Evolutionary conservation across 2,113 vertebrate genomes (phyloP).

Genomic region (Podilymbus podiceps): DNA sequence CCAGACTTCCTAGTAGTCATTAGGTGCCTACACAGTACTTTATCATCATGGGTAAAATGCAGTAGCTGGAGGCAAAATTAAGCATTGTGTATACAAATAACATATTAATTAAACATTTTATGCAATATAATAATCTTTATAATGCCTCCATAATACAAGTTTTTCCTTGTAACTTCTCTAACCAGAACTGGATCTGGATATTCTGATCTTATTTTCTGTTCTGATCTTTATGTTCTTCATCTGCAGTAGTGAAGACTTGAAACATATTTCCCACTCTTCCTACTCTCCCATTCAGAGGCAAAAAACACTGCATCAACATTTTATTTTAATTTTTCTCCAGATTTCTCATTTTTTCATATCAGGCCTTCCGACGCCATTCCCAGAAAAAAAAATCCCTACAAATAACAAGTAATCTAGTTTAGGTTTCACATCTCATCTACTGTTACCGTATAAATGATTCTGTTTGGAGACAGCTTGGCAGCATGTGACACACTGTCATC

Average conservation of each 20-base stretch:
- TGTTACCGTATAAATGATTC: not conserved
- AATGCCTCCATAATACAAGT: not conserved
- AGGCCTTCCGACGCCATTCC: not conserved
- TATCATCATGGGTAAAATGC: not conserved
- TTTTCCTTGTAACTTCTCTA: not conserved
- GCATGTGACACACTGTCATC: not conserved
- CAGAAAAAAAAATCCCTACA: not conserved
- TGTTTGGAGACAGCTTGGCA: not conserved
- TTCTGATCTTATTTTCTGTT: not conserved
- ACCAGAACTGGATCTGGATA: not conserved
- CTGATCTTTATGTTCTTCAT: not conserved
- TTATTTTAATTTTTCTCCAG: not conserved
- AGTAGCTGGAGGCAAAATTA: not conserved
- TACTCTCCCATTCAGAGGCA: not conserved
- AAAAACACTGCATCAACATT: not conserved
- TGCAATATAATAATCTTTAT: not conserved
- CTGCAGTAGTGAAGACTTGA: not conserved
- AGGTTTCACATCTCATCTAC: not conserved
- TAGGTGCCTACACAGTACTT: not conserved
- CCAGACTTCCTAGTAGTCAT: not conserved
- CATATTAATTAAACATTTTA: not conserved
- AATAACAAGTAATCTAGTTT: not conserved
- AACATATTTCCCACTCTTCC: not conserved
- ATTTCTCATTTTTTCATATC: not conserved
- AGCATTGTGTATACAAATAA: not conserved